These are phyloP conservation scores for Trichomalopsis sarcophagae DNA, from an alignment of 1,140 invertebrate species.

Conservation along the genomic window DNA sequence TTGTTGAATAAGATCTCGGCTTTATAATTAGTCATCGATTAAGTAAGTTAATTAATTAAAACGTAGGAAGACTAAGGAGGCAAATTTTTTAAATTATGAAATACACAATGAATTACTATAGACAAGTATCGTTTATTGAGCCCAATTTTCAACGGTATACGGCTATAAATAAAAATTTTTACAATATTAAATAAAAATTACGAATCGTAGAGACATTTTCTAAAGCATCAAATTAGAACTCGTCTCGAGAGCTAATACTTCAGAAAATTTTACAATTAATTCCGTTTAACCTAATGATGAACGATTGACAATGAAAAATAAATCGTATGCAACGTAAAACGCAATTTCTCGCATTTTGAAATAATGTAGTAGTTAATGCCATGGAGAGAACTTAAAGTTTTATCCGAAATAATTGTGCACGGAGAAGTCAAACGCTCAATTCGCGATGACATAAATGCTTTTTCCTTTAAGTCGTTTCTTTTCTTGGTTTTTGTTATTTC, in stretches of 20 bases:
- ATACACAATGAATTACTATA: slow-evolving; percentile 44
- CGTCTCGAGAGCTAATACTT: slow-evolving; percentile 62
- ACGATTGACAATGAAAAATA: slow-evolving; percentile 35
- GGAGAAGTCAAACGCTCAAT: slow-evolving; percentile 46
- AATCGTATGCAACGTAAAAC: slow-evolving; percentile 20
- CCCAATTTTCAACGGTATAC: slow-evolving; percentile 62
- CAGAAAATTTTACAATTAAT: slow-evolving; percentile 63
- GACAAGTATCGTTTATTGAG: slow-evolving; percentile 67
- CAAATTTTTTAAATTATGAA: background rate
- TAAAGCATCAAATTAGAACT: slow-evolving; percentile 57
- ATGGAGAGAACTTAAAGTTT: slow-evolving; percentile 44
- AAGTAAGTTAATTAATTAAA: background rate
- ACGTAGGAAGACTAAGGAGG: background rate
- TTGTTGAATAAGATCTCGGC: slow-evolving; percentile 28
- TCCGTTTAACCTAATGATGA: slow-evolving; percentile 47
- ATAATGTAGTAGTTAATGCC: slow-evolving; percentile 36
- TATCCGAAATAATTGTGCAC: slow-evolving; percentile 50
- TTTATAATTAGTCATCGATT: background rate
- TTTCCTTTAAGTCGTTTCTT: slow-evolving; percentile 44
- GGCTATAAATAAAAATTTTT: slow-evolving; percentile 68
- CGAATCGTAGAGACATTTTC: slow-evolving; percentile 56
- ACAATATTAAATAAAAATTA: slow-evolving; percentile 67
- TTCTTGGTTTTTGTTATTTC: slow-evolving; percentile 24
- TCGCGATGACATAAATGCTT: slow-evolving; percentile 60
- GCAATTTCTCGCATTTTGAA: slow-evolving; percentile 33